A percentile compares a stretch with the other conserved stretches of the same genome.
Evolutionary conservation across 2,888 invertebrate genomes (phyloP).

Genomic region (Pristionchus maxplancki): DNA sequence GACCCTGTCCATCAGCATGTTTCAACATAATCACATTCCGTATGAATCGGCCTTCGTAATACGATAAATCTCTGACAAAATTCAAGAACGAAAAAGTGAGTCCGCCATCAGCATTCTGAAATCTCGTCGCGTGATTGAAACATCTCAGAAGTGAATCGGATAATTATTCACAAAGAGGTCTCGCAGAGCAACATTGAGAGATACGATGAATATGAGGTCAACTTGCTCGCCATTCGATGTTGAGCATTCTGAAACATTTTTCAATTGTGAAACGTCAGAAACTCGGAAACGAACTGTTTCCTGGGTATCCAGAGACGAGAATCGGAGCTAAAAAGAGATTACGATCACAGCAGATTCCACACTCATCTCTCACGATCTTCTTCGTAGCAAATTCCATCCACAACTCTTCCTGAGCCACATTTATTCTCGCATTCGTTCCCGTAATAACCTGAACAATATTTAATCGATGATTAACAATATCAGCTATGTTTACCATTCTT

Average conservation of each 20-base stretch:
- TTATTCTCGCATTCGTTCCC: neutral
- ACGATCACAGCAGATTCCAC: too few relatives aligned
- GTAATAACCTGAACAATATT: neutral
- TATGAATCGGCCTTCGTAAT: neutral
- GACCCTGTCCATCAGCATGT: neutral
- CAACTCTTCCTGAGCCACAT: neutral
- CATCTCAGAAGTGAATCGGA: too few relatives aligned
- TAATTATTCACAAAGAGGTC: neutral
- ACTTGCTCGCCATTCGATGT: neutral
- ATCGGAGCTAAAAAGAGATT: neutral
- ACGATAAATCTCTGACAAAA: neutral
- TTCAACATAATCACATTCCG: neutral
- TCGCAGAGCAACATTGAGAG: neutral
- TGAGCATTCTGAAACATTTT: neutral
- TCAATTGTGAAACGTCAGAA: too few relatives aligned
- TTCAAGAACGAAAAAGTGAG: neutral
- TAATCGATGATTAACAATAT: neutral
- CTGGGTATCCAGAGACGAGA: too few relatives aligned
- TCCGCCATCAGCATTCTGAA: neutral
- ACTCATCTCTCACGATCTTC: neutral
- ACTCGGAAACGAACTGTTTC: neutral
- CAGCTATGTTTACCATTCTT: neutral
- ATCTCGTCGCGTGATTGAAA: neutral
- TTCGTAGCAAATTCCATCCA: neutral
- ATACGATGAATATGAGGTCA: neutral